Base-by-base conservation (phyloP, 1,140 invertebrate species). In the Drosophila navojoa region DNA sequence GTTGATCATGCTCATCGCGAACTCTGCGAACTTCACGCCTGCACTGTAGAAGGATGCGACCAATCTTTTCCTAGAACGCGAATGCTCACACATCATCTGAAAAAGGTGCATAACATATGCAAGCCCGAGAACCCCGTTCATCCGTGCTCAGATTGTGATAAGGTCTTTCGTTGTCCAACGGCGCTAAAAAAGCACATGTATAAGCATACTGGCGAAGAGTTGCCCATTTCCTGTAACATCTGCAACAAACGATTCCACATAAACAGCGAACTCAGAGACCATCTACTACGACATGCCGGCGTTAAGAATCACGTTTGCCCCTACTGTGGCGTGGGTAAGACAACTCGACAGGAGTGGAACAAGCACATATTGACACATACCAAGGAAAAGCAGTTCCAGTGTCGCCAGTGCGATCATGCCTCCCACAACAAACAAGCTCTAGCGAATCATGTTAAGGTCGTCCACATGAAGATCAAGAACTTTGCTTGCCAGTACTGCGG, bases 141-240 rank as follows among this genome's bases (percentile, higher is more conserved):
- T 67, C 80, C 86, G 0, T 91, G 90, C 55, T 71, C 73, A 2
- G 86, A 91, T 29, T 91, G 90, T 53, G 84, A 90, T 22, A 91
- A 90, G 50, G 86, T 91, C 0, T 91, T 91, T 55, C 86, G 87
- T 42, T 91, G 90, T 49, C 80, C 82, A 2, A 91, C 81, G 38
- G 90, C 90, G 1, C 74, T 91, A 5, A 91, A 91, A 54, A 91
- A 94, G 57, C 94, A 94, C 64, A 94, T 93, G 63, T 93, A 93
- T 47, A 94, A 93, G 7, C 93, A 94, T 55, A 87, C 81, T 52
- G 93, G 93, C 9, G 93, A 93, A 29, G 93, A 94, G 77, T 92
- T 93, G 58, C 94, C 93, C 3, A 93, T 93, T 50, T 92, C 93
- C 5, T 94, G 94, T 62, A 93, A 94, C 58, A 94, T 93, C 4